Conservation (phyloP, 2,888 invertebrate genomes). For the Taphrorychus bicolor region DNA sequence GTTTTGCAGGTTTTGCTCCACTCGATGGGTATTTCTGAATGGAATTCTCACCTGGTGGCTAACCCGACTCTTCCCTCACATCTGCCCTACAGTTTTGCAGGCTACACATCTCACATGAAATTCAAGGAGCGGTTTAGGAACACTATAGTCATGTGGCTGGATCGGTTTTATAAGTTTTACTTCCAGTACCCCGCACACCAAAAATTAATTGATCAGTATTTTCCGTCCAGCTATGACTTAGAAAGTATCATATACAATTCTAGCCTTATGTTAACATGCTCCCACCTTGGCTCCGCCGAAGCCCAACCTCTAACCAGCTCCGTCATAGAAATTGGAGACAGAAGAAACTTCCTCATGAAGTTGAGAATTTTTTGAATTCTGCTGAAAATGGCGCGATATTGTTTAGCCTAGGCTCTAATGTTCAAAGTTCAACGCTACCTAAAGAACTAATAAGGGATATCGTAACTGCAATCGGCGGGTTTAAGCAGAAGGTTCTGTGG, state of each 20-base stretch:
- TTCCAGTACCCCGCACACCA: slow-evolving; percentile 46
- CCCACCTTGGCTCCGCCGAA: slow-evolving; percentile 62
- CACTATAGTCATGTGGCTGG: slow-evolving; percentile 55
- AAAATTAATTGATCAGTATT: slow-evolving; percentile 47
- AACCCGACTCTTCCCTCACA: slow-evolving; percentile 60
- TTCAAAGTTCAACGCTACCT: slow-evolving; percentile 53
- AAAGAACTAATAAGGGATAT: slow-evolving; percentile 50
- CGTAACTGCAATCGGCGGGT: slow-evolving; percentile 52
- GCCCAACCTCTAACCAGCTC: slow-evolving; percentile 63
- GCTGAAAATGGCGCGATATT: slow-evolving; percentile 56
- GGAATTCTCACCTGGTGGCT: slow-evolving; percentile 61
- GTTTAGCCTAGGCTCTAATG: slow-evolving; percentile 59
- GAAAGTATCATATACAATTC: slow-evolving; percentile 47
- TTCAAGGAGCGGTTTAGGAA: slow-evolving; percentile 65
- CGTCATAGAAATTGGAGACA: slow-evolving; percentile 66
- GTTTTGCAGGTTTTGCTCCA: slow-evolving; percentile 47
- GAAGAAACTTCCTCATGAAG: slow-evolving; percentile 48
- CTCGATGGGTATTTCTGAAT: slow-evolving; percentile 58
- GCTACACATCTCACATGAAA: slow-evolving; percentile 59
- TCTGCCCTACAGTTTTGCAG: slow-evolving; percentile 60
- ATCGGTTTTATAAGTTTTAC: slow-evolving; percentile 43
- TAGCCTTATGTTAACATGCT: slow-evolving; percentile 51
- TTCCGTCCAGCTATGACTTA: slow-evolving; percentile 50
- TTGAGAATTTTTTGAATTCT: slow-evolving; percentile 54
- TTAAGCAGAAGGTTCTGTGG: slow-evolving; percentile 59